Percentiles rank a stretch among this genome's conserved stretches.
These are phyloP conservation scores for Tangara arthus DNA, from an alignment of 2,797 vertebrate species.

Conservation along the genomic window DNA sequence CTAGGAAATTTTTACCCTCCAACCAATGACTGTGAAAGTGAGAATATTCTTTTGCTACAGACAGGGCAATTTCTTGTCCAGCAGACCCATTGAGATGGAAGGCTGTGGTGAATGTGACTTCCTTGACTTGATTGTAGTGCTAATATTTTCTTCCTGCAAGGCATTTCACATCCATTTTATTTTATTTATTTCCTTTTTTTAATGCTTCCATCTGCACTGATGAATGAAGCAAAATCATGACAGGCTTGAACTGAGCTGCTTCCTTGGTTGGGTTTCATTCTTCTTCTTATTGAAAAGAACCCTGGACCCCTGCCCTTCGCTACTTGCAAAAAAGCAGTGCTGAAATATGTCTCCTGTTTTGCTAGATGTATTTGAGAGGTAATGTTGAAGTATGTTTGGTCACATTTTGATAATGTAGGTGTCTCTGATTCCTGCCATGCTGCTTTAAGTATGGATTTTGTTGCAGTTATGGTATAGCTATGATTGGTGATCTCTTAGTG, in stretches of 20 bases:
- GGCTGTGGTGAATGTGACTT: not conserved
- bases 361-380: not conserved
- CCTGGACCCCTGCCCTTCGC: not conserved
- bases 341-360: not conserved
- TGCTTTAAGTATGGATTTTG: not conserved
- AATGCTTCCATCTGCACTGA: not conserved
- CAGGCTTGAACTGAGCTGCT: not conserved
- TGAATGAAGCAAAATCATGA: not conserved
- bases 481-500: not conserved
- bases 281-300: not conserved
- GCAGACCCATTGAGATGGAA: not conserved
- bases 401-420: conserved; percentile 28
- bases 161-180: not conserved
- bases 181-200: not conserved
- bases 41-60: not conserved
- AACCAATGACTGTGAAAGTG: not conserved
- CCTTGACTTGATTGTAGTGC: not conserved
- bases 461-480: not conserved
- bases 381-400: not conserved
- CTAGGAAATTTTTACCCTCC: not conserved
- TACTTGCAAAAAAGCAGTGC: not conserved
- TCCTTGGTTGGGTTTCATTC: not conserved
- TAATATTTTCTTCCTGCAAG: not conserved
- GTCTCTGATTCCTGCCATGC: conserved; percentile 10
- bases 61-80: not conserved